Evolutionary conservation across 2,113 vertebrate species (phyloP).

Genomic region (Brachyhypopomus occidentalis): DNA sequence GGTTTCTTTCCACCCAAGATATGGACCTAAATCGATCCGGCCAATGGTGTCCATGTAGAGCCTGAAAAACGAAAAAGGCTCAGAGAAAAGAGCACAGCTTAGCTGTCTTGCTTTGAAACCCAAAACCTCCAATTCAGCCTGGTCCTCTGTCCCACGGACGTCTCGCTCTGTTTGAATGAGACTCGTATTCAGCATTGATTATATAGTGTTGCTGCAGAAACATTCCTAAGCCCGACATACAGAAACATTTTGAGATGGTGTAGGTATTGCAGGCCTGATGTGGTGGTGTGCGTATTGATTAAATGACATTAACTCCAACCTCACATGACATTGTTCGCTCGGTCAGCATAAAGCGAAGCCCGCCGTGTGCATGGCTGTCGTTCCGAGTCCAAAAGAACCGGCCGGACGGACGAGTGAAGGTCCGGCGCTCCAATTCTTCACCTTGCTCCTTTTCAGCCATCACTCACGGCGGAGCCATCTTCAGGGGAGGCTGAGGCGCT

Average conservation of each 20-base stretch:
- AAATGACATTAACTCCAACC: neutral
- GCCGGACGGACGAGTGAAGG: slow-evolving; percentile 1
- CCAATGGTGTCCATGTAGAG: slow-evolving; percentile 41
- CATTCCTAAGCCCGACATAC: neutral
- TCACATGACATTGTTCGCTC: neutral
- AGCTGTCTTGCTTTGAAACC: slow-evolving; percentile 60
- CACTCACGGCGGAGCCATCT: slow-evolving; percentile 28
- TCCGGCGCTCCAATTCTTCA: neutral
- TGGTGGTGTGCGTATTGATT: neutral
- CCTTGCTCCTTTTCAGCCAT: slow-evolving; percentile 20
- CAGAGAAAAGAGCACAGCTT: slow-evolving; percentile 30
- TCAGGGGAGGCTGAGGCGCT: slow-evolving; percentile 22
- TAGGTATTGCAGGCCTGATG: neutral
- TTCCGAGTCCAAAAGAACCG: neutral
- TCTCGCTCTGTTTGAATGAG: neutral
- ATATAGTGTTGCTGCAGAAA: neutral
- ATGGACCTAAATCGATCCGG: slow-evolving; percentile 55
- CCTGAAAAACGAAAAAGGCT: slow-evolving; percentile 1
- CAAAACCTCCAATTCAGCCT: slow-evolving; percentile 49
- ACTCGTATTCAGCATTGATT: neutral
- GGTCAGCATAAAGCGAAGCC: neutral
- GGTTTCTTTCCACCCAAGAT: slow-evolving; percentile 56
- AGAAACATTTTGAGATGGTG: neutral
- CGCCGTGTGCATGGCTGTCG: neutral
- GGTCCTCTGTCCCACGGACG: neutral